phyloP scores from a whole-genome alignment of 2,888 invertebrate genomes.

The Chironomus riparius region DNA sequence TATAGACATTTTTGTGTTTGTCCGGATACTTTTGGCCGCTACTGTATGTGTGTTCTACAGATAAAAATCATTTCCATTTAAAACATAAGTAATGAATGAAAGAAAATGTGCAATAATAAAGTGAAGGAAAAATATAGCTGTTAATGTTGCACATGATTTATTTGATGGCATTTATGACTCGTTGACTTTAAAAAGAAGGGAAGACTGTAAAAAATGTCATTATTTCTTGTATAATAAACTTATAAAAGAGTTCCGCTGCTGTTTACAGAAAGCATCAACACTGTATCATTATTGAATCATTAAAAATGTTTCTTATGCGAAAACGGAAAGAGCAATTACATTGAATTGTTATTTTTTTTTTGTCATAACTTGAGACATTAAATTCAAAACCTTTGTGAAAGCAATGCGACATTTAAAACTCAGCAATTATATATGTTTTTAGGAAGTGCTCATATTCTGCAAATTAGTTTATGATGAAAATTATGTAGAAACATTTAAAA shows the following conservation, averaged over 20 bases:
- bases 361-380: too few species aligned
- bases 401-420: too few species aligned
- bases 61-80: neutral
- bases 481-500: too few species aligned
- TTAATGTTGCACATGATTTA: conserved; percentile 13
- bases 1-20: too few species aligned
- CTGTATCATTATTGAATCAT: conserved; percentile 1
- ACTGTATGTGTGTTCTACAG: too few species aligned
- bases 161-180: conserved; percentile 13
- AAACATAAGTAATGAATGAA: neutral
- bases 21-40: too few species aligned
- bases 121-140: conserved; percentile 1
- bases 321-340: neutral
- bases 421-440: too few species aligned
- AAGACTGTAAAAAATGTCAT: neutral
- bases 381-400: too few species aligned
- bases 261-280: neutral
- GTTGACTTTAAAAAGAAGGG: neutral
- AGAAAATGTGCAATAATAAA: neutral
- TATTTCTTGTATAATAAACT: neutral
- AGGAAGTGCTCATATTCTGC: too few species aligned
- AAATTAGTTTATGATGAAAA: too few species aligned
- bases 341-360: too few species aligned
- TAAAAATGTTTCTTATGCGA: neutral
- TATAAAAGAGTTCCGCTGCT: neutral